Conservation (phyloP, 2,113 vertebrate species). For the Lophochroa leadbeateri region DNA sequence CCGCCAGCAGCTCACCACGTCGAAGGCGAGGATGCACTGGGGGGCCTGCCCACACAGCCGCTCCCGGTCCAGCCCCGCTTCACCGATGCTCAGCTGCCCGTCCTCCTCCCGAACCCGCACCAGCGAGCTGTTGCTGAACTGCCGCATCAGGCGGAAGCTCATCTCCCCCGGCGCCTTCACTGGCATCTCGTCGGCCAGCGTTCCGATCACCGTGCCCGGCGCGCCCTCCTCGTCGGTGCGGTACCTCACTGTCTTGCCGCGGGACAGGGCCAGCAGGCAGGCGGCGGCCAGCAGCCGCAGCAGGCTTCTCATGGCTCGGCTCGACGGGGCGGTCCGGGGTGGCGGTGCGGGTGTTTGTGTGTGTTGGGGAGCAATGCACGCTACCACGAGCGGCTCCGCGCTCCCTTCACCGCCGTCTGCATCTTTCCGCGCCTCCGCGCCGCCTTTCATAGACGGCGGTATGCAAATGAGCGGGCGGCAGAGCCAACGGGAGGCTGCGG, state of each 20-base stretch:
- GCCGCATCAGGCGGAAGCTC: constrained; percentile 94
- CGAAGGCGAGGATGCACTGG: constrained; percentile 90
- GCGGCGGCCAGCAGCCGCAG: constrained; percentile 69
- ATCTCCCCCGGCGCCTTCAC: constrained; percentile 83
- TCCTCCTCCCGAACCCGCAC: constrained; percentile 89
- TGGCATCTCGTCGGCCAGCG: constrained; percentile 90
- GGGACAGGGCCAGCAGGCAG: constrained; percentile 69
- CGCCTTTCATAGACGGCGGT: constrained; percentile 85
- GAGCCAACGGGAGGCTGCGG: constrained; percentile 70
- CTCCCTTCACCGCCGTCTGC: neutral
- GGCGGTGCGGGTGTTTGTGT: neutral
- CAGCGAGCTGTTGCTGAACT: constrained; percentile 89
- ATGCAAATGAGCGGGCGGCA: constrained; percentile 83
- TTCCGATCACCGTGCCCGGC: constrained; percentile 91
- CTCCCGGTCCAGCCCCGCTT: constrained; percentile 90
- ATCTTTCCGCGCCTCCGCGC: constrained; percentile 33
- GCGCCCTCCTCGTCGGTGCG: constrained; percentile 90
- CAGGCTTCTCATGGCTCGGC: constrained; percentile 3
- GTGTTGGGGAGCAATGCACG: fast-evolving
- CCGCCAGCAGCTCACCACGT: constrained; percentile 92
- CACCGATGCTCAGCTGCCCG: constrained; percentile 88
- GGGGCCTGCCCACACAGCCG: constrained; percentile 84
- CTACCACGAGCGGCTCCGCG: fast-evolving
- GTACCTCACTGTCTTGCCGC: constrained; percentile 88
- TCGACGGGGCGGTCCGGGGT: neutral